Evolutionary conservation across 2,113 vertebrate species (phyloP).

Genomic region (Bubo bubo): DNA sequence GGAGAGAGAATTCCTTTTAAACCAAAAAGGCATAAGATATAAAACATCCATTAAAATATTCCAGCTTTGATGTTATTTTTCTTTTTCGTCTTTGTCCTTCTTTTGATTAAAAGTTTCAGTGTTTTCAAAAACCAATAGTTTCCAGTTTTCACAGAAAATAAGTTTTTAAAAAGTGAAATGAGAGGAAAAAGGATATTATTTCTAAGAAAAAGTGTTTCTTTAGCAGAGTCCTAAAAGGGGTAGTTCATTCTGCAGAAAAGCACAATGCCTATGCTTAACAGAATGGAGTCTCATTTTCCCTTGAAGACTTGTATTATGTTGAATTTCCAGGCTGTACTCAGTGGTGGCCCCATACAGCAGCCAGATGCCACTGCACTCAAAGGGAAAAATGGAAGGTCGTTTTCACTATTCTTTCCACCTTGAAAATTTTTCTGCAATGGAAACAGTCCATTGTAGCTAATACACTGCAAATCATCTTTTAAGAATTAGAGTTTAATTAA

Average conservation of each 20-base stretch:
- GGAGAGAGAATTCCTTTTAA: not conserved
- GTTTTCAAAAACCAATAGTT: not conserved
- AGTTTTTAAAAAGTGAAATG: not conserved
- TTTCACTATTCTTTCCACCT: not conserved
- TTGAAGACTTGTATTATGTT: not conserved
- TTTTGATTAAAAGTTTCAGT: conserved; percentile 29
- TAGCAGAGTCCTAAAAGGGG: not conserved
- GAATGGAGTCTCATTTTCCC: not conserved
- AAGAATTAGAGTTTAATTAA: conserved; percentile 29
- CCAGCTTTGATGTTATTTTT: not conserved
- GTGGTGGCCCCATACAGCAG: not conserved
- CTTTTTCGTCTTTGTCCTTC: not conserved
- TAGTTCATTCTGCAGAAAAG: not conserved
- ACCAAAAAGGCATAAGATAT: not conserved
- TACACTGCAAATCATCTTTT: not conserved
- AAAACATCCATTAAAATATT: conserved; percentile 39
- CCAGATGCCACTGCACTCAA: not conserved
- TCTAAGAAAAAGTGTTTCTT: not conserved
- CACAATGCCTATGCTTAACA: not conserved
- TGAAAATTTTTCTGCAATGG: not conserved
- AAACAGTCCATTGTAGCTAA: not conserved
- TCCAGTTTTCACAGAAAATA: not conserved
- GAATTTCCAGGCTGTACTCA: not conserved
- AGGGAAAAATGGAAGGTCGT: not conserved
- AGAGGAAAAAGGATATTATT: not conserved